Evolutionary conservation across 2,797 vertebrate species (phyloP), one percentile per base, ranked within the genome.

Genomic region (Gila robusta): DNA sequence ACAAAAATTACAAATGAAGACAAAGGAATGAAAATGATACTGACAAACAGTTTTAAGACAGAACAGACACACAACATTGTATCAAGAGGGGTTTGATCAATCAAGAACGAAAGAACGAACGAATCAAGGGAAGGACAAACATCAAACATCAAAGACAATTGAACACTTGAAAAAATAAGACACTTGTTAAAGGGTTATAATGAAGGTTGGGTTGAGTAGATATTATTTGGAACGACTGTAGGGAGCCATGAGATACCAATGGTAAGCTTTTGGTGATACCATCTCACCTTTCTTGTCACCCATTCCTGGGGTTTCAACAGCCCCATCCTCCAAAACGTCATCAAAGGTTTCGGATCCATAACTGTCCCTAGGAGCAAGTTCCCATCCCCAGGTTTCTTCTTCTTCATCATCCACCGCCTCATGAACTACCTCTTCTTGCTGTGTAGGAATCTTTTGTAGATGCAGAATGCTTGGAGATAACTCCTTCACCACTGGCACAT

Each of bases 261-360:
- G 90, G 92, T 92, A 89, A 92, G 87, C 91, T 90, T 88, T 77
- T 81, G 88, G 26, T 81, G 85, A 71, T 80, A 87, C 92, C 89
- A 76, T 91, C 96, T 98, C 97, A 98, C 97, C 97, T 97, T 93
- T 93, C 93, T 94, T 96, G 88, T 90, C 87, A 37, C 88, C 93
- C 89, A 95, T 94, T 87, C 93, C 95, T 87, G 97, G 96, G 91
- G 95, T 95, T 89, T 97, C 95, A 90, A 95, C 1, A 26, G 90
- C 91, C 72, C 93, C 95, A 44, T 88, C 89, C 54, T 94, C 86
- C 76, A 79, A 87, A 89, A 91, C 91, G 74, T 91, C 91, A 93
- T 94, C 93, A 93, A 91, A 95, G 67, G 93, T 95, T 39, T 96
- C 95, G 1, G 10, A 79, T 87, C 87, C 74, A 90, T 92, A 91